These are phyloP conservation scores for Anneissia japonica DNA, from an alignment of 35 echinoderm and acorn worm species.

Conservation along the genomic window DNA sequence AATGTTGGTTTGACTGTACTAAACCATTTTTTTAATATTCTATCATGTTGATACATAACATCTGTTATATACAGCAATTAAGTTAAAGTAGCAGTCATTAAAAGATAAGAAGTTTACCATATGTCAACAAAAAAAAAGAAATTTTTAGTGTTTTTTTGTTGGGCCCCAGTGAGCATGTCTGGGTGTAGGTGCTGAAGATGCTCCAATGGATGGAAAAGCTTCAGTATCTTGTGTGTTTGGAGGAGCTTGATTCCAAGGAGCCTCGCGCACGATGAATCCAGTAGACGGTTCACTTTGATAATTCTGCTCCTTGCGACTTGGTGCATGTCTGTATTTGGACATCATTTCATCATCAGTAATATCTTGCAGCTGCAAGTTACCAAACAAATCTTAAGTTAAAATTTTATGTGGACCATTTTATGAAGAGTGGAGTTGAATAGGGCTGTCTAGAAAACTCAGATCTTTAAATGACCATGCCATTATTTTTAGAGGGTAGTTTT, in stretches of 20 bases:
- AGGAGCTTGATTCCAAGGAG: conserved; percentile 75
- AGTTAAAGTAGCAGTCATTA: neutral
- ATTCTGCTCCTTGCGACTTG: conserved; percentile 36
- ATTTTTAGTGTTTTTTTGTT: conserved; percentile 39
- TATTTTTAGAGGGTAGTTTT: neutral
- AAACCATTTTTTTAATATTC: neutral
- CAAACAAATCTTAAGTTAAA: neutral
- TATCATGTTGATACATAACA: neutral
- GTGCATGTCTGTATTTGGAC: conserved; percentile 73
- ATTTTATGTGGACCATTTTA: neutral
- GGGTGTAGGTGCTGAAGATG: conserved; percentile 1
- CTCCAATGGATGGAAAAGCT: conserved; percentile 88
- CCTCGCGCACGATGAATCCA: conserved; percentile 66
- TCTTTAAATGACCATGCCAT: neutral
- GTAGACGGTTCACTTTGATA: neutral
- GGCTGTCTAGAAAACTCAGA: neutral
- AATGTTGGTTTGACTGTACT: too few relatives aligned
- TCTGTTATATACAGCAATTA: neutral
- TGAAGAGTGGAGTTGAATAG: neutral
- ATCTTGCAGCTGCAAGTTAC: conserved; percentile 60
- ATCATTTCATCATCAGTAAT: conserved; percentile 56
- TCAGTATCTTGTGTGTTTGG: conserved; percentile 82
- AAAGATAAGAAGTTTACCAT: neutral
- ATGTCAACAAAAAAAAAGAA: neutral
- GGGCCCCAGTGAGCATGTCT: conserved; percentile 65